A percentile compares a stretch with the other conserved stretches of the same genome.
These are phyloP conservation scores for Xenopus tropicalis DNA, from an alignment of 2,113 vertebrate species.

Conservation along the genomic window DNA sequence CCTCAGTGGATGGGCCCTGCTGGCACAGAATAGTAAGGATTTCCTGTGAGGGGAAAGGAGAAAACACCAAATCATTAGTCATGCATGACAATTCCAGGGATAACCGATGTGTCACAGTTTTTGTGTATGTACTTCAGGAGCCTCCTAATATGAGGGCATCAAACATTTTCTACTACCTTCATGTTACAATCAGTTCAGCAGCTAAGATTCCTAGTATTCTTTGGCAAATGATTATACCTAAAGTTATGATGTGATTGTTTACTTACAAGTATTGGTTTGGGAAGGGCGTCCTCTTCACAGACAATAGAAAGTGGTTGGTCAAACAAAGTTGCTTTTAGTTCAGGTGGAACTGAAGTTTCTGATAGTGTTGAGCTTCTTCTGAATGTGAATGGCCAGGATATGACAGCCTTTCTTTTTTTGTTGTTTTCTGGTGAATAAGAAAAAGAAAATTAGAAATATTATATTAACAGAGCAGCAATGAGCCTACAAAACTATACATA, in stretches of 20 bases:
- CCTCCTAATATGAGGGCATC: no score
- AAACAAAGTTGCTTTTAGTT: conserved; percentile 72
- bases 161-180: no score
- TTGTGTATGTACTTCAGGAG: no score
- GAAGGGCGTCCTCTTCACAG: conserved; percentile 70
- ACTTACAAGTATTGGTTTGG: conserved; percentile 78
- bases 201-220: no score
- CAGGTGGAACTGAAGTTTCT: conserved; percentile 56
- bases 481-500: no score
- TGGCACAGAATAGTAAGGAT: conserved; percentile 76
- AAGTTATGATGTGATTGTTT: no score
- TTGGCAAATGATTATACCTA: no score
- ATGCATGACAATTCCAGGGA: no score
- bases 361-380: conserved; percentile 60
- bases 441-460: conserved; percentile 29
- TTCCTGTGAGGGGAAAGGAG: conserved; percentile 63
- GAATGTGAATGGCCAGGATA: conserved; percentile 66
- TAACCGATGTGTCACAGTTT: no score
- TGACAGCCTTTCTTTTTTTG: conserved; percentile 73
- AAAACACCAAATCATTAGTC: neutral
- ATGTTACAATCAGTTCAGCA: no score
- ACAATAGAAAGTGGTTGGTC: conserved; percentile 74
- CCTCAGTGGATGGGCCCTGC: conserved; percentile 81
- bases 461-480: no score
- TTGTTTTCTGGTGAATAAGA: conserved; percentile 60